Conservation (phyloP, 2,113 vertebrate genomes). For the Antigone vipio region DNA sequence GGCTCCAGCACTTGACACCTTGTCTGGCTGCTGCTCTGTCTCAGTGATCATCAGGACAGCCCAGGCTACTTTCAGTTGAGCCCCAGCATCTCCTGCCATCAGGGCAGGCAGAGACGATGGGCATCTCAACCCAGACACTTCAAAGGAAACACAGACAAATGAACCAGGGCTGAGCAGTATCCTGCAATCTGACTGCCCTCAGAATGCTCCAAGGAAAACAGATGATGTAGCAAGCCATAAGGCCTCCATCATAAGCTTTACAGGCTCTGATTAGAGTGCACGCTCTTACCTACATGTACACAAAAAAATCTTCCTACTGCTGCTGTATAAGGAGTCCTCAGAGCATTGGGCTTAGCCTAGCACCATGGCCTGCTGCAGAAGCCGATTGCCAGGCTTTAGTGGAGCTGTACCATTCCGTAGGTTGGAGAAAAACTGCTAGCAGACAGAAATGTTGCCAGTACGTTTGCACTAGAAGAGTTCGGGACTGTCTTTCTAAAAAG, state of each 20-base stretch:
- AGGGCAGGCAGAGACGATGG: neutral
- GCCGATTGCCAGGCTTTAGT: fast-evolving
- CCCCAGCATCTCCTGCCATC: neutral
- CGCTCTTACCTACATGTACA: neutral
- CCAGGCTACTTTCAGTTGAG: neutral
- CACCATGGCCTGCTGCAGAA: neutral
- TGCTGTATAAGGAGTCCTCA: neutral
- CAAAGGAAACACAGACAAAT: neutral
- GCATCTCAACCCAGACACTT: neutral
- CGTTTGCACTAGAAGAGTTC: neutral
- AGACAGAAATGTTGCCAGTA: neutral
- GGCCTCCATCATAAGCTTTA: neutral
- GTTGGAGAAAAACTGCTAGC: neutral
- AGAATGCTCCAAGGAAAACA: neutral
- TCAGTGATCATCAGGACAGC: neutral
- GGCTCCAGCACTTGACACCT: neutral
- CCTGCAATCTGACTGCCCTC: neutral
- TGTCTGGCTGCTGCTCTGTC: fast-evolving
- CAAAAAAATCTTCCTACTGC: neutral
- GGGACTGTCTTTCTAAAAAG: neutral
- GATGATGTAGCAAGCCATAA: neutral
- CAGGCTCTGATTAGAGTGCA: neutral
- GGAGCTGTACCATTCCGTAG: neutral
- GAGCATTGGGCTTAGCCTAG: neutral
- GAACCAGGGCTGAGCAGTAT: neutral